Percentiles rank a stretch among this genome's conserved stretches.
These are phyloP conservation scores for Chrysomallon squamiferum DNA, from an alignment of 1,140 invertebrate genomes.

Conservation along the genomic window DNA sequence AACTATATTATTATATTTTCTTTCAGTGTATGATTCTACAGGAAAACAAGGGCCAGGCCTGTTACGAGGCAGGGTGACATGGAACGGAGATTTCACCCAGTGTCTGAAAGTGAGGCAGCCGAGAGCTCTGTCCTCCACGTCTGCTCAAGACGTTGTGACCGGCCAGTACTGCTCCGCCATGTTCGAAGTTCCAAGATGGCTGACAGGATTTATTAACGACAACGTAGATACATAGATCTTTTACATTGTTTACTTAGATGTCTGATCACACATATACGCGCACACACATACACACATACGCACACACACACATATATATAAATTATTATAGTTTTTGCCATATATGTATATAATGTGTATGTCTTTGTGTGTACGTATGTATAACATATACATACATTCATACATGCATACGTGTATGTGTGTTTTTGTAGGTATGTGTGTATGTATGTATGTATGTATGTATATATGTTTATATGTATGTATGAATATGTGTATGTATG, in stretches of 20 bases:
- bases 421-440: too few relatives aligned
- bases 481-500: too few relatives aligned
- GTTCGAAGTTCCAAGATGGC: constrained; percentile 6
- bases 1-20: too few relatives aligned
- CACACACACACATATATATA: too few relatives aligned
- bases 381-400: too few relatives aligned
- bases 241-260: neutral
- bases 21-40: constrained; percentile 21
- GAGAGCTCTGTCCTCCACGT: neutral
- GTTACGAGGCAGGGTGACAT: constrained; percentile 10
- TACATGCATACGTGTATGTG: too few relatives aligned
- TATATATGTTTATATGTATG: too few relatives aligned
- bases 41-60: constrained; percentile 19
- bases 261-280: neutral
- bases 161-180: constrained; percentile 11
- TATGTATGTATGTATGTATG: too few relatives aligned
- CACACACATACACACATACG: neutral
- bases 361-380: too few relatives aligned
- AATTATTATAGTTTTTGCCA: too few relatives aligned
- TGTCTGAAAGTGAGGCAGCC: constrained; percentile 8
- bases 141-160: neutral
- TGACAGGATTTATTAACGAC: neutral
- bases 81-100: constrained; percentile 19
- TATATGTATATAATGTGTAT: too few relatives aligned
- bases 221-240: neutral